phyloP scores from a whole-genome alignment of 1,140 invertebrate species.

The Zaprionus africanus region DNA sequence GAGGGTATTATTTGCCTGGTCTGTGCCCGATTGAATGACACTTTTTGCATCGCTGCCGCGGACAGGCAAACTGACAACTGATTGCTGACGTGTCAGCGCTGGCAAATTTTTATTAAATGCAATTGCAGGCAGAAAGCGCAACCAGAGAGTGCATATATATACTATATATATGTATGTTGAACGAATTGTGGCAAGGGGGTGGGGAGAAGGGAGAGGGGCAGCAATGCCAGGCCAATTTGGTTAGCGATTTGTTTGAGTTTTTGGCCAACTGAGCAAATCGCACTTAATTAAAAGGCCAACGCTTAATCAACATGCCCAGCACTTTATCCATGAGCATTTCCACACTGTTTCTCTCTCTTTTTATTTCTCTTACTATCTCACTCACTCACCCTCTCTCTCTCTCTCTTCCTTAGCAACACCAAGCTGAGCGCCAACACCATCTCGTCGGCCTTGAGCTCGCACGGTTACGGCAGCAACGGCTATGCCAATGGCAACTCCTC shows the following conservation, averaged over 20 bases:
- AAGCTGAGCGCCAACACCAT: conserved; percentile 82
- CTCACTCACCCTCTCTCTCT: background rate
- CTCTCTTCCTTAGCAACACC: conserved; percentile 62
- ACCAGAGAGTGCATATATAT: background rate
- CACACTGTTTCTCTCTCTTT: background rate
- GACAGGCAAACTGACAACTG: conserved; percentile 70
- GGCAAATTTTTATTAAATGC: conserved; percentile 75
- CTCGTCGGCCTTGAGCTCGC: conserved; percentile 78
- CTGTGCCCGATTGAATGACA: conserved; percentile 31
- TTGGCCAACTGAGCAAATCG: conserved; percentile 55
- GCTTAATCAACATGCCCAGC: background rate
- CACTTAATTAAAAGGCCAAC: conserved; percentile 66
- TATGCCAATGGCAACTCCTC: conserved; percentile 77
- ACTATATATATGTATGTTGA: background rate
- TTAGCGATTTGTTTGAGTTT: conserved; percentile 63
- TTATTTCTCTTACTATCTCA: background rate
- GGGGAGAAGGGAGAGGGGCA: background rate
- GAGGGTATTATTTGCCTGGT: conserved; percentile 26
- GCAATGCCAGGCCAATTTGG: conserved; percentile 47
- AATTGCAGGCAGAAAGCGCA: conserved; percentile 53
- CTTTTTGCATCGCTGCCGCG: conserved; percentile 38
- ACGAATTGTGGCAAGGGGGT: background rate
- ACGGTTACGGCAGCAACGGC: conserved; percentile 71
- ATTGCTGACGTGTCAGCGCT: conserved; percentile 57
- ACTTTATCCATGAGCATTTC: background rate